A percentile compares a stretch with the other conserved stretches of the same genome.
phyloP scores from a whole-genome alignment of 1,140 invertebrate species.

The Luehdorfia chinensis region DNA sequence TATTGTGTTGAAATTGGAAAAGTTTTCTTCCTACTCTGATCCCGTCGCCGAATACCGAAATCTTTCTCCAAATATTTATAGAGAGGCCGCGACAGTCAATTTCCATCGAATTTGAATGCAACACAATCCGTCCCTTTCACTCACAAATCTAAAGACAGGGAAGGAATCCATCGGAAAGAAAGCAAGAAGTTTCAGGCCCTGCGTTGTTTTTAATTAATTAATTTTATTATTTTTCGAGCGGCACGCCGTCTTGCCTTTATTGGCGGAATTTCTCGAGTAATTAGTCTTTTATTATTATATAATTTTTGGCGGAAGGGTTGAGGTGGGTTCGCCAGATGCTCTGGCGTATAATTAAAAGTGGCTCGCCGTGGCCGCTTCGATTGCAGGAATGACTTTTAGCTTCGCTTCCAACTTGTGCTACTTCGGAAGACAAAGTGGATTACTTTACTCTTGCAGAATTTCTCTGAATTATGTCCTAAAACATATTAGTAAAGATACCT shows the following conservation, averaged over 20 bases:
- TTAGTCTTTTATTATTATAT: constrained; percentile 74
- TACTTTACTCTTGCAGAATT: no score
- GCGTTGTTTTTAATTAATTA: constrained; percentile 73
- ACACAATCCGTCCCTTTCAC: constrained; percentile 13
- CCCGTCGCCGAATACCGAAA: constrained; percentile 49
- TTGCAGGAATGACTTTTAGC: no score
- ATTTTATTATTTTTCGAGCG: constrained; percentile 67
- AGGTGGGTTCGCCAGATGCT: constrained; percentile 60
- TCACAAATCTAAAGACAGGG: not conserved
- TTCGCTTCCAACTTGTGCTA: no score
- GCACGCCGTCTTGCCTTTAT: constrained; percentile 61
- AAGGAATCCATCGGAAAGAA: constrained; percentile 19
- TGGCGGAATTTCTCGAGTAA: constrained; percentile 59
- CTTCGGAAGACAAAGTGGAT: no score
- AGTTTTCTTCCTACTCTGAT: constrained; percentile 66
- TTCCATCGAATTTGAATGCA: constrained; percentile 25
- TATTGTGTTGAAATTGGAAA: constrained; percentile 68
- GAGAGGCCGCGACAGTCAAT: constrained; percentile 37
- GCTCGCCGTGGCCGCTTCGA: constrained; percentile 18
- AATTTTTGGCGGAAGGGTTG: constrained; percentile 63
- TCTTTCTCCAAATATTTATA: constrained; percentile 62
- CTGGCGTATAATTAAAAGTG: constrained; percentile 31
- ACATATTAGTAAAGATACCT: no score
- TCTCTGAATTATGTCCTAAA: no score
- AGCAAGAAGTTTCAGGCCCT: constrained; percentile 29